Conservation (phyloP, 2,113 vertebrate species). For the Gila orcuttii region DNA sequence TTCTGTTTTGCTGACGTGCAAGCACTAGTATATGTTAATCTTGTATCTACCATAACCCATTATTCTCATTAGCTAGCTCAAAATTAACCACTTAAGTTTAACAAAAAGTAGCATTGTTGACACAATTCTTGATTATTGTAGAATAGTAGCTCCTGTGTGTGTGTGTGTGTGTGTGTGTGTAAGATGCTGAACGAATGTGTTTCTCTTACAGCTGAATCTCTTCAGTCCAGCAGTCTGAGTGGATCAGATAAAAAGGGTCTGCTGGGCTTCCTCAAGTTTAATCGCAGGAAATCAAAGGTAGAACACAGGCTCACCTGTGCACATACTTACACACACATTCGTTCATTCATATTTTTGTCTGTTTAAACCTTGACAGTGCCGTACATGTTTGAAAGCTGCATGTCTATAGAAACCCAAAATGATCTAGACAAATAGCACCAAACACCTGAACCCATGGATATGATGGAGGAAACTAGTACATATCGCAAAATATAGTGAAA, state of each 20-base stretch:
- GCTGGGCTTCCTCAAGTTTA: slow-evolving; percentile 86
- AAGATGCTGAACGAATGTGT: background rate
- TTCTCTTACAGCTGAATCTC: slow-evolving; percentile 75
- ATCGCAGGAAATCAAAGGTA: slow-evolving; percentile 85
- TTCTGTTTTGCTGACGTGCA: background rate
- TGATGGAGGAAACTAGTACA: background rate
- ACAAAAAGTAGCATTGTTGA: background rate
- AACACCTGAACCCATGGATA: background rate
- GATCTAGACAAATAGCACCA: background rate
- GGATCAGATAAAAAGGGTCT: slow-evolving; percentile 84
- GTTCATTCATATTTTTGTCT: background rate
- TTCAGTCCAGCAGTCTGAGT: slow-evolving; percentile 74
- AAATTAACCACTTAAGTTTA: background rate
- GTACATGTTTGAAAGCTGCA: slow-evolving; percentile 26
- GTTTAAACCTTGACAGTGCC: background rate
- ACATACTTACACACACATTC: background rate
- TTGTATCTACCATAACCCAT: background rate
- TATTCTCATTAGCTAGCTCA: background rate
- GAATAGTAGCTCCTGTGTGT: background rate
- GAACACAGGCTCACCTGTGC: slow-evolving; percentile 1
- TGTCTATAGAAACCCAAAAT: background rate
- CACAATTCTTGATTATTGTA: background rate
- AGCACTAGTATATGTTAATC: background rate
- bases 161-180: background rate
- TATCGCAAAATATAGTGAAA: background rate